Percentiles rank a stretch among this genome's conserved stretches.
Evolutionary conservation across 1,140 invertebrate species (phyloP).

Genomic region (Zaprionus kolodkinae): DNA sequence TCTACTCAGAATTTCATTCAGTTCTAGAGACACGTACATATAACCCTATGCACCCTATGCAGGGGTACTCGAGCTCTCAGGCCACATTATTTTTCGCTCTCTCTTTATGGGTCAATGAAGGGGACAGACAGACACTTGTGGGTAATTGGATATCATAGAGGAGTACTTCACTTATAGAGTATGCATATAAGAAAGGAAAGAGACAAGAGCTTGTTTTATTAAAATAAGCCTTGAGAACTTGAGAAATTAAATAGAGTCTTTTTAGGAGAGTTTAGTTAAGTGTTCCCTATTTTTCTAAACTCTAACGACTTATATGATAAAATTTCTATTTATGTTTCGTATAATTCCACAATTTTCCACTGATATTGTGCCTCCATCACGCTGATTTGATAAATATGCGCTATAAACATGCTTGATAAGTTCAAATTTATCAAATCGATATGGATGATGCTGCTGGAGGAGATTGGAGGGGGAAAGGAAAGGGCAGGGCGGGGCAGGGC

Average conservation of each 20-base stretch:
- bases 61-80: neutral
- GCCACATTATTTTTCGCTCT: neutral
- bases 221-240: neutral
- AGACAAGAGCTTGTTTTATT: neutral
- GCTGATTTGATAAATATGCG: constrained; percentile 37
- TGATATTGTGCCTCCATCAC: constrained; percentile 3
- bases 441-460: neutral
- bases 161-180: neutral
- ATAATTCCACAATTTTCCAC: neutral
- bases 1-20: neutral
- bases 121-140: neutral
- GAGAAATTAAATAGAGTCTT: too few relatives aligned
- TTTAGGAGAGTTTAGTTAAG: too few relatives aligned
- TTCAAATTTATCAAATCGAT: constrained; percentile 64
- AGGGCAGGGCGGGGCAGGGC: constrained; percentile 1
- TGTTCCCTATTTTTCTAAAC: too few relatives aligned
- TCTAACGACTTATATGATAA: too few relatives aligned
- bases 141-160: too few relatives aligned
- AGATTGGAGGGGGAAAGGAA: neutral
- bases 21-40: neutral
- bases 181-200: neutral
- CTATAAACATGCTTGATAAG: constrained; percentile 56
- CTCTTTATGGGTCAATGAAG: neutral
- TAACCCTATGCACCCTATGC: neutral
- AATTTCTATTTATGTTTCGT: neutral